Percentiles rank a stretch among this genome's conserved stretches.
These are phyloP conservation scores for Phortica magna DNA, from an alignment of 2,888 invertebrate species.

Conservation along the genomic window DNA sequence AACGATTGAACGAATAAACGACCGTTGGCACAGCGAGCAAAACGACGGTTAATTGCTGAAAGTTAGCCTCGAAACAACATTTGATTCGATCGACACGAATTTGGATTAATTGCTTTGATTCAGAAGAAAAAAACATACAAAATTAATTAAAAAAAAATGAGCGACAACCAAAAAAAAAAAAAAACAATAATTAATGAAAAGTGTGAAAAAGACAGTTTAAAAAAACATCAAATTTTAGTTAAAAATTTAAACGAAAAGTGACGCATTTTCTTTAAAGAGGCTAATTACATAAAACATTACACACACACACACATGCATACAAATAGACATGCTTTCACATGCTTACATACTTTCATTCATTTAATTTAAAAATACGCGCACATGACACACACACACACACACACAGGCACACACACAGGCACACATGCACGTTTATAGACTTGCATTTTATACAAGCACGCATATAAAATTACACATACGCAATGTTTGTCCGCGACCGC, in stretches of 20 bases:
- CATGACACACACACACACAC: not conserved
- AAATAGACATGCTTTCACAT: not conserved
- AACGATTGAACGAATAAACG: no score
- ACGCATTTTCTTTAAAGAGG: conserved; percentile 16
- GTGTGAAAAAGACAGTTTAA: not conserved
- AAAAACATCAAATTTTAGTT: not conserved
- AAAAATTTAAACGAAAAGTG: conserved; percentile 17
- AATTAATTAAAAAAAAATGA: conserved; percentile 19
- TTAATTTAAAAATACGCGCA: not conserved
- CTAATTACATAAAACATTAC: conserved; percentile 25
- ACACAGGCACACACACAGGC: not conserved
- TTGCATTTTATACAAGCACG: not conserved
- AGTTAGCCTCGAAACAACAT: no score
- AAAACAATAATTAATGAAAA: conserved; percentile 18
- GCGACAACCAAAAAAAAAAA: conserved; percentile 18
- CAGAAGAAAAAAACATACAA: not conserved
- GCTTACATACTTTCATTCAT: not conserved
- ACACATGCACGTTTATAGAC: not conserved
- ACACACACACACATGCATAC: not conserved
- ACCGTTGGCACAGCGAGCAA: no score
- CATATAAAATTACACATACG: conserved; percentile 26
- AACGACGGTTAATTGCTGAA: no score
- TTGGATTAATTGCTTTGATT: not conserved
- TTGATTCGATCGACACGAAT: not conserved
- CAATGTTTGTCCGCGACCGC: not conserved